phyloP scores from a whole-genome alignment of 2,888 invertebrate species.

The Caenorhabditis sp. region DNA sequence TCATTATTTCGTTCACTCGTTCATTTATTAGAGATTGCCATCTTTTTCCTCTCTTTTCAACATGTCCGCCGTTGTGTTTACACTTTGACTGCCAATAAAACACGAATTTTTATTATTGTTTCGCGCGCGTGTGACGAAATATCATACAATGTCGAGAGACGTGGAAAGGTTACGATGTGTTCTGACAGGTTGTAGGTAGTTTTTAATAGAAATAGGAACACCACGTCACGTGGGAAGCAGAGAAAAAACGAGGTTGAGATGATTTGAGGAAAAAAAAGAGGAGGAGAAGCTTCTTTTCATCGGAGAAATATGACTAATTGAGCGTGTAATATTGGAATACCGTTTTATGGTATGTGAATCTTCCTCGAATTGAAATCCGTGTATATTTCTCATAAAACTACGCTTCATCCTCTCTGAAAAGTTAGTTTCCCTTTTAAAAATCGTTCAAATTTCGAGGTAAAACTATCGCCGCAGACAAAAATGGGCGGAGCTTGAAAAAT shows the following conservation, averaged over 20 bases:
- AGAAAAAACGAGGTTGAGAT: neutral
- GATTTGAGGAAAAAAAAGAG: neutral
- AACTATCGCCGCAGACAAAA: too few species aligned
- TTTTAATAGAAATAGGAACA: neutral
- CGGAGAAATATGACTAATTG: neutral
- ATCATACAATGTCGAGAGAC: neutral
- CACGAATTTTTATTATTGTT: conserved; percentile 24
- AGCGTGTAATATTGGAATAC: neutral
- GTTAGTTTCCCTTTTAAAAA: too few species aligned
- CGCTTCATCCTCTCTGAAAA: too few species aligned
- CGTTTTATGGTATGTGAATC: neutral
- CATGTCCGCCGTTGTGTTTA: neutral
- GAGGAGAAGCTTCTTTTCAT: too few species aligned
- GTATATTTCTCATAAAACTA: neutral
- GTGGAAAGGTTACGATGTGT: neutral
- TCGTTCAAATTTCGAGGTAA: too few species aligned
- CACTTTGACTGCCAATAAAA: conserved; percentile 14
- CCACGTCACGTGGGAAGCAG: neutral
- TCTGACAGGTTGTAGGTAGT: too few species aligned
- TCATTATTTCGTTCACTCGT: neutral
- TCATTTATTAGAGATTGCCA: conserved; percentile 18
- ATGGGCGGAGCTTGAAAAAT: too few species aligned
- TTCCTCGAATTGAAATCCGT: neutral
- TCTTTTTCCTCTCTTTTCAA: conserved; percentile 1
- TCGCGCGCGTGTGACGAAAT: conserved; percentile 4